Evolutionary conservation across 1,140 invertebrate genomes (phyloP).

Genomic region (Psix sp.): DNA sequence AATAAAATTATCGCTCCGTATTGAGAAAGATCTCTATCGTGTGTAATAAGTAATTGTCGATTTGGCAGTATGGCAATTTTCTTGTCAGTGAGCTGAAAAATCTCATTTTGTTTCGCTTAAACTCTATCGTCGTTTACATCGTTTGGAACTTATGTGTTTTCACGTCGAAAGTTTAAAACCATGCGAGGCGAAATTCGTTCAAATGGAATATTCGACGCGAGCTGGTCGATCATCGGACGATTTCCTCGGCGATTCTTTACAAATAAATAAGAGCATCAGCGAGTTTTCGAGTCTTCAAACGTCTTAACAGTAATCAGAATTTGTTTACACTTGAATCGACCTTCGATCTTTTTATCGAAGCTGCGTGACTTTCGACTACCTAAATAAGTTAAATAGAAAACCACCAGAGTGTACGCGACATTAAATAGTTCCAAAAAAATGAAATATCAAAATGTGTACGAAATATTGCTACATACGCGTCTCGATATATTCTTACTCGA

Average conservation of each 20-base stretch:
- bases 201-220: constrained; percentile 22
- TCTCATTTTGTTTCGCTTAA: constrained; percentile 50
- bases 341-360: too few species aligned
- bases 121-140: constrained; percentile 41
- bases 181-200: constrained; percentile 12
- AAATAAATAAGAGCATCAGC: constrained; percentile 37
- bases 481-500: constrained; percentile 51
- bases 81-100: constrained; percentile 65
- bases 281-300: constrained; percentile 3
- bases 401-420: constrained; percentile 18
- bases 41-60: constrained; percentile 74
- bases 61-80: constrained; percentile 77
- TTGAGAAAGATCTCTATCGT: constrained; percentile 74
- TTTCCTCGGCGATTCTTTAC: constrained; percentile 21
- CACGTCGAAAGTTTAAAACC: constrained; percentile 20
- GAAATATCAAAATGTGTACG: constrained; percentile 56
- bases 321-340: too few species aligned
- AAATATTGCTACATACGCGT: constrained; percentile 51
- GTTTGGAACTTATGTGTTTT: constrained; percentile 18
- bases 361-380: constrained; percentile 20
- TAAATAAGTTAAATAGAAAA: constrained; percentile 42
- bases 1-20: constrained; percentile 72
- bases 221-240: constrained; percentile 10
- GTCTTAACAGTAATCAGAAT: too few species aligned
- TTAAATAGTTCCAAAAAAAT: constrained; percentile 47